Conservation (phyloP, 2,113 vertebrate species). For the Mus spicilegus region DNA sequence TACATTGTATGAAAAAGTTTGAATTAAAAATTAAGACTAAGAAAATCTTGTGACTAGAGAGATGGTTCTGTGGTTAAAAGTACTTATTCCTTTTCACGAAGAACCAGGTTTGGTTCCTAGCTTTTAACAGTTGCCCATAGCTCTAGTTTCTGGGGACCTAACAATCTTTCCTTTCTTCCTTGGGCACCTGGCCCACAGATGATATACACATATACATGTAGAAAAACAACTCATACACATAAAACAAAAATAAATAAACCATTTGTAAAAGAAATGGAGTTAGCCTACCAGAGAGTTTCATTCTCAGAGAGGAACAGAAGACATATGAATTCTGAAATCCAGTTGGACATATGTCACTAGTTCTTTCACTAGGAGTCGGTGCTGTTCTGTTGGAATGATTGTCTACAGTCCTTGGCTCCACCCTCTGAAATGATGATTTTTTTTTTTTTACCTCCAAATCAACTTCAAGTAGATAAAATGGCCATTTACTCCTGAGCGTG, state of each 20-base stretch:
- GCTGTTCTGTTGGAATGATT: not conserved
- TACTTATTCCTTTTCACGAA: not conserved
- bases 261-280: not conserved
- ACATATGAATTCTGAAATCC: constrained; percentile 11
- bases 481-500: not conserved
- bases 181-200: not conserved
- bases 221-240: not conserved
- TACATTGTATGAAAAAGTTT: not conserved
- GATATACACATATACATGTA: not conserved
- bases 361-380: not conserved
- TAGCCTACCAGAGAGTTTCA: not conserved
- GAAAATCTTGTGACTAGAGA: not conserved
- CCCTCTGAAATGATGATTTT: not conserved
- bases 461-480: not conserved
- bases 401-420: not conserved
- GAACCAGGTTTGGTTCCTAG: not conserved
- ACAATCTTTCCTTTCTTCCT: not conserved
- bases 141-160: not conserved
- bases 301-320: not conserved
- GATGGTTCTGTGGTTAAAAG: not conserved
- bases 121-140: not conserved
- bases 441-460: not conserved
- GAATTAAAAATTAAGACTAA: not conserved
- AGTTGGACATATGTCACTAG: not conserved
- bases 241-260: not conserved